Evolutionary conservation across 2,888 invertebrate genomes (phyloP).

Genomic region (Uloborus plumipes): DNA sequence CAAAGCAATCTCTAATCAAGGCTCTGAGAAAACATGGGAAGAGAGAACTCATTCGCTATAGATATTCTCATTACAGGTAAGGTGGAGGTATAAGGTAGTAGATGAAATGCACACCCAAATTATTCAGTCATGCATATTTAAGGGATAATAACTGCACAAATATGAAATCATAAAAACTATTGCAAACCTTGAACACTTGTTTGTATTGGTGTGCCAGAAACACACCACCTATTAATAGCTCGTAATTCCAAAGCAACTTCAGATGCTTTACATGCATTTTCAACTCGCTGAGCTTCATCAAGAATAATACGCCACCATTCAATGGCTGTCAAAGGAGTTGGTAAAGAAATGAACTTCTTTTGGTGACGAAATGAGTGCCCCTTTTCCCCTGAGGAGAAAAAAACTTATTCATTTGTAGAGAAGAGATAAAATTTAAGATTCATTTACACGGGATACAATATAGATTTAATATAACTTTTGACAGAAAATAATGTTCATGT

Average conservation of each 20-base stretch:
- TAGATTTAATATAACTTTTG: too few relatives aligned
- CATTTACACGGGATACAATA: neutral
- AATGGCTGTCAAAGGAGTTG: slow-evolving; percentile 79
- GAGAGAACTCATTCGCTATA: neutral
- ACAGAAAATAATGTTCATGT: neutral
- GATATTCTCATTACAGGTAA: neutral
- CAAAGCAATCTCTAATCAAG: too few relatives aligned
- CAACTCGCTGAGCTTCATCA: slow-evolving; percentile 87
- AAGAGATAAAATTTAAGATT: neutral
- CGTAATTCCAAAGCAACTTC: slow-evolving; percentile 77
- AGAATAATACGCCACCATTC: slow-evolving; percentile 84
- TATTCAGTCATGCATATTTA: too few relatives aligned
- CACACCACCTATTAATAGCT: slow-evolving; percentile 80
- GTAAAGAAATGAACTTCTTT: slow-evolving; percentile 78
- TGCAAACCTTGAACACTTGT: slow-evolving; percentile 74
- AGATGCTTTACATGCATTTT: slow-evolving; percentile 76
- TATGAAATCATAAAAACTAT: neutral
- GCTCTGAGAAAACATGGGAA: too few relatives aligned
- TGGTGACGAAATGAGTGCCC: slow-evolving; percentile 74
- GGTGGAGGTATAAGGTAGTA: neutral
- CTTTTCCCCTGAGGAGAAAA: slow-evolving; percentile 20
- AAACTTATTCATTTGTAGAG: neutral
- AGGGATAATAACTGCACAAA: neutral
- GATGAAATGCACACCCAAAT: too few relatives aligned
- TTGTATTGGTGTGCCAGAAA: slow-evolving; percentile 82